Evolutionary conservation across 2,797 vertebrate genomes (phyloP).

Genomic region (Silurus aristotelis): DNA sequence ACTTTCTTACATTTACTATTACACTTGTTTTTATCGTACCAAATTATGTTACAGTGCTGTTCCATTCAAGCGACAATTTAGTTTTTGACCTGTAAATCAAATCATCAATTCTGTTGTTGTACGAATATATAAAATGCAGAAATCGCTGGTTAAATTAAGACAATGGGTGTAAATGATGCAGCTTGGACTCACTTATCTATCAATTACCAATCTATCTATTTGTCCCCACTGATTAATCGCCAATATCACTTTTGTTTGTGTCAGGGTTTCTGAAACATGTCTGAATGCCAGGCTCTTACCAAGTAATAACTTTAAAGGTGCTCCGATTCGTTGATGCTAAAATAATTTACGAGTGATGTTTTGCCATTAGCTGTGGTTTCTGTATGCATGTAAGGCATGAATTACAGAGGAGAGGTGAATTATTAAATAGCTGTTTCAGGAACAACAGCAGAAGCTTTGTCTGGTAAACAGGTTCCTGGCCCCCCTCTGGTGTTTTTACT

Average conservation of each 20-base stretch:
- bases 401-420: background rate
- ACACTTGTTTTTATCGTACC: background rate
- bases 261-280: constrained; percentile 9
- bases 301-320: background rate
- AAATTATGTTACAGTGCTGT: background rate
- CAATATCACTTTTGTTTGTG: background rate
- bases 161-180: background rate
- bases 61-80: background rate
- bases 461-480: background rate
- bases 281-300: background rate
- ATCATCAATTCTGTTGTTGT: background rate
- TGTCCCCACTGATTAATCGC: background rate
- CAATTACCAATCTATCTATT: constrained; percentile 14
- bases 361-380: background rate
- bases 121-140: background rate
- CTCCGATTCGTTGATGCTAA: background rate
- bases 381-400: background rate
- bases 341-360: background rate
- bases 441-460: background rate
- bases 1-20: background rate
- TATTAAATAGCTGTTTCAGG: background rate
- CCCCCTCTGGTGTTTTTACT: constrained; percentile 4
- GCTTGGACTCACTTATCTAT: constrained; percentile 1
- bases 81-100: background rate
- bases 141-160: background rate